phyloP scores from a whole-genome alignment of 1,140 invertebrate species.

The Orchestia grillus region DNA sequence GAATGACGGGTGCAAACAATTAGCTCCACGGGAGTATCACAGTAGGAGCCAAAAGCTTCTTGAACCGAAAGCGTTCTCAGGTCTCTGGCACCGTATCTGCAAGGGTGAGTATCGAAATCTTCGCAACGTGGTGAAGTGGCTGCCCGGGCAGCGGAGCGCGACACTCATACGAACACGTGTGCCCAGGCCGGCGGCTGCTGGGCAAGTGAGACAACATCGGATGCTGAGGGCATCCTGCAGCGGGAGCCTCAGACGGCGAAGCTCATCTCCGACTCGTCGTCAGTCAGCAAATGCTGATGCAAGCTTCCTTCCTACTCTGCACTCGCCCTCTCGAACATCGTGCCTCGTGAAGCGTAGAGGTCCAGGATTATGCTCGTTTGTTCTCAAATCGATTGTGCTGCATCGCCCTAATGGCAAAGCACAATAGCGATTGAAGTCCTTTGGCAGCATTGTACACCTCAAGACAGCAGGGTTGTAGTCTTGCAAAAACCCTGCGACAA shows the following conservation, averaged over 20 bases:
- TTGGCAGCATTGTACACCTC: no score
- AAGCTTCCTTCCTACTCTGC: not conserved
- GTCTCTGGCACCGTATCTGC: not conserved
- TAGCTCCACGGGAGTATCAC: not conserved
- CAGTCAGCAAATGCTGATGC: not conserved
- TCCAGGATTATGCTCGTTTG: not conserved
- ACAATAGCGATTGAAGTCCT: no score
- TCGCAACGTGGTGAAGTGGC: not conserved
- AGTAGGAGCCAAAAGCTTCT: not conserved
- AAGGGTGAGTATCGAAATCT: constrained; percentile 36
- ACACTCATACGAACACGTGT: constrained; percentile 10
- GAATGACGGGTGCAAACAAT: not conserved
- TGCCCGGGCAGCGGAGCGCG: not conserved
- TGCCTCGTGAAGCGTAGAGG: not conserved
- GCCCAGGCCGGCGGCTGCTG: constrained; percentile 43
- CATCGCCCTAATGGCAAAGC: not conserved
- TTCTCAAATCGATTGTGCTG: not conserved
- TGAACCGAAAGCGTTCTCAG: not conserved
- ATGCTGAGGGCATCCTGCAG: constrained; percentile 27
- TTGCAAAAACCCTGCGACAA: no score
- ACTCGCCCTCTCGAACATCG: not conserved
- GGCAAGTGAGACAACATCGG: constrained; percentile 14
- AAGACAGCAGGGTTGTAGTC: no score
- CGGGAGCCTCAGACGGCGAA: not conserved
- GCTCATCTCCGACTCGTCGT: not conserved